Conservation (phyloP, 2,113 vertebrate species). For the Gambusia affinis region DNA sequence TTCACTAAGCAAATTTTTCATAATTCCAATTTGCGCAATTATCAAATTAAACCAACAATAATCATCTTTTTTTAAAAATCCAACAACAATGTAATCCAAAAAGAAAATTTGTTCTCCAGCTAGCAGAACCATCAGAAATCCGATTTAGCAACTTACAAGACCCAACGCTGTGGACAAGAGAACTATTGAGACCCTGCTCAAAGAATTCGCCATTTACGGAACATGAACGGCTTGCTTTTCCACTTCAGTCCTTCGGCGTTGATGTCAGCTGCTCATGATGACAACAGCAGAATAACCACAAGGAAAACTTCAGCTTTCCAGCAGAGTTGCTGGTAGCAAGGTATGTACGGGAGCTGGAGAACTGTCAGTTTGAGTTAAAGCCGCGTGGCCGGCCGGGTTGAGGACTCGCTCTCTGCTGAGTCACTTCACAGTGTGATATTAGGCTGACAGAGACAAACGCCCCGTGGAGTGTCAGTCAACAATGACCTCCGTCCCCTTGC, state of each 20-base stretch:
- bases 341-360: conserved; percentile 50
- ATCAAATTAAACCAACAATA: background rate
- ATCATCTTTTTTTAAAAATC: background rate
- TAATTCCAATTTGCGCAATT: too few species aligned
- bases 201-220: conserved; percentile 19
- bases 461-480: conserved; percentile 58
- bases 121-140: background rate
- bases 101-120: background rate
- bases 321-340: conserved; percentile 65
- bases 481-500: conserved; percentile 50
- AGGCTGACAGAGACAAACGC: conserved; percentile 74
- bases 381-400: conserved; percentile 20
- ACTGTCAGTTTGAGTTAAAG: conserved; percentile 69
- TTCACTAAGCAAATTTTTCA: too few species aligned
- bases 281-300: conserved; percentile 19
- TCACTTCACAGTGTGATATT: conserved; percentile 70
- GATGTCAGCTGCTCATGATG: conserved; percentile 13
- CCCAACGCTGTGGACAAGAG: background rate
- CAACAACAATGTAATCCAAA: background rate
- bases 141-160: background rate
- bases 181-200: conserved; percentile 10
- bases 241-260: conserved; percentile 22
- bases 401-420: conserved; percentile 63
- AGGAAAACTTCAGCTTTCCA: conserved; percentile 43
- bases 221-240: conserved; percentile 34